These are phyloP conservation scores for Camelus dromedarius DNA, from an alignment of 2,113 vertebrate genomes.

Conservation along the genomic window DNA sequence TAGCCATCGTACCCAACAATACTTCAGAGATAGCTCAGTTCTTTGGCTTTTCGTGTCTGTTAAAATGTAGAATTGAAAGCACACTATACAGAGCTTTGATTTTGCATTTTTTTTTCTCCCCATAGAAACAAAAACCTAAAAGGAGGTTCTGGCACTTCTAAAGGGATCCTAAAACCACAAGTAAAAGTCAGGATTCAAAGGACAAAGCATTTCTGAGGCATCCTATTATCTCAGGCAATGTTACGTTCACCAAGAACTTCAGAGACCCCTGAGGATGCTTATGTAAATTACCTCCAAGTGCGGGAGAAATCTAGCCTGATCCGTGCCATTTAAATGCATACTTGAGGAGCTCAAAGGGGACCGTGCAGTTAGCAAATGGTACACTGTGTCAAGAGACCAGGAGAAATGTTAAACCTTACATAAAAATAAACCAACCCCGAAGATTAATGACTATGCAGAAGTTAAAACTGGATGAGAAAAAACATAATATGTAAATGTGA, in stretches of 20 bases:
- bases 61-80: slow-evolving; percentile 63
- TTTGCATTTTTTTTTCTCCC: background rate
- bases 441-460: slow-evolving; percentile 41
- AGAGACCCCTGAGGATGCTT: background rate
- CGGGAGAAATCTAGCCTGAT: background rate
- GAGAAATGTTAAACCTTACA: slow-evolving; percentile 20
- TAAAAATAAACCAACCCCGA: slow-evolving; percentile 33
- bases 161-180: slow-evolving; percentile 32
- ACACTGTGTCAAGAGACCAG: background rate
- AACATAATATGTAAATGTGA: slow-evolving; percentile 31
- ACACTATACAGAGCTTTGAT: slow-evolving; percentile 31
- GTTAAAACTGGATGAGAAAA: slow-evolving; percentile 36
- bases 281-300: slow-evolving; percentile 8
- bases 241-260: slow-evolving; percentile 19
- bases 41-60: background rate
- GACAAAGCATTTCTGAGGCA: background rate
- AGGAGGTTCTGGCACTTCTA: slow-evolving; percentile 6
- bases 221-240: background rate
- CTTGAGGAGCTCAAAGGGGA: background rate
- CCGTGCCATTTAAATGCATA: background rate
- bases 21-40: background rate
- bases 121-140: slow-evolving; percentile 62
- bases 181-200: slow-evolving; percentile 59
- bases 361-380: slow-evolving; percentile 21
- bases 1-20: background rate